A percentile compares a stretch with the other conserved stretches of the same genome.
These are phyloP conservation scores for Drosophila eohydei DNA, from an alignment of 2,888 invertebrate genomes.

Conservation along the genomic window DNA sequence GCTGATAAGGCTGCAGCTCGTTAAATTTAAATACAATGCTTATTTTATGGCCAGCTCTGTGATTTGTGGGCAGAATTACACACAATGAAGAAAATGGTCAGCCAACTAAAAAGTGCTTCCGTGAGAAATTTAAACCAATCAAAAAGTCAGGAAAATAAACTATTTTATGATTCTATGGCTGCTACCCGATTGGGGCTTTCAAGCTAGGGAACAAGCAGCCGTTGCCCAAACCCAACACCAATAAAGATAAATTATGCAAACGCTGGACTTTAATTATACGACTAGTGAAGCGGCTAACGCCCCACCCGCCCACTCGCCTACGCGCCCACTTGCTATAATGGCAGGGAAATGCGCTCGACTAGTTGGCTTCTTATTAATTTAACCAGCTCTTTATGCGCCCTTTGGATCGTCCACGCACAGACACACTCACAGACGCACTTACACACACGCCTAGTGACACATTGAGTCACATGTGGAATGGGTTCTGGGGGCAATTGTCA, in stretches of 20 bases:
- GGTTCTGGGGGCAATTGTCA: slow-evolving; percentile 16
- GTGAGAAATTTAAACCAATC: slow-evolving; percentile 23
- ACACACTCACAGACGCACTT: slow-evolving; percentile 14
- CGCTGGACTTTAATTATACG: slow-evolving; percentile 70
- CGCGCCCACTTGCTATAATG: slow-evolving; percentile 32
- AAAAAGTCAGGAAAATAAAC: slow-evolving; percentile 17
- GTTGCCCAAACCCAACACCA: slow-evolving; percentile 29
- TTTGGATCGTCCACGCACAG: slow-evolving; percentile 24
- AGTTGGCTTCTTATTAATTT: slow-evolving; percentile 71
- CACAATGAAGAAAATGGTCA: slow-evolving; percentile 1
- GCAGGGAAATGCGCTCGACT: slow-evolving; percentile 42
- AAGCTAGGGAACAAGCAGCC: slow-evolving; percentile 5
- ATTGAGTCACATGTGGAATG: slow-evolving; percentile 26
- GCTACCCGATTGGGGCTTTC: slow-evolving; percentile 28
- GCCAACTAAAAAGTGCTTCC: slow-evolving; percentile 6
- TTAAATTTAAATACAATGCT: slow-evolving; percentile 50
- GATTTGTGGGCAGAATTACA: slow-evolving; percentile 6
- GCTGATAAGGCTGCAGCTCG: slow-evolving; percentile 58
- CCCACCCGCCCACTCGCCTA: slow-evolving; percentile 29
- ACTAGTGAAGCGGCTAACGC: slow-evolving; percentile 44
- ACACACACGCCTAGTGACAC: slow-evolving; percentile 16
- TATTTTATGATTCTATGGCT: slow-evolving; percentile 55
- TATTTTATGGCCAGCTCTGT: slow-evolving; percentile 34
- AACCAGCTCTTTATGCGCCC: slow-evolving; percentile 58
- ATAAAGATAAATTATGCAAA: slow-evolving; percentile 76